Evolutionary conservation across 2,797 vertebrate genomes (phyloP).

Genomic region (Hemitrygon akajei): DNA sequence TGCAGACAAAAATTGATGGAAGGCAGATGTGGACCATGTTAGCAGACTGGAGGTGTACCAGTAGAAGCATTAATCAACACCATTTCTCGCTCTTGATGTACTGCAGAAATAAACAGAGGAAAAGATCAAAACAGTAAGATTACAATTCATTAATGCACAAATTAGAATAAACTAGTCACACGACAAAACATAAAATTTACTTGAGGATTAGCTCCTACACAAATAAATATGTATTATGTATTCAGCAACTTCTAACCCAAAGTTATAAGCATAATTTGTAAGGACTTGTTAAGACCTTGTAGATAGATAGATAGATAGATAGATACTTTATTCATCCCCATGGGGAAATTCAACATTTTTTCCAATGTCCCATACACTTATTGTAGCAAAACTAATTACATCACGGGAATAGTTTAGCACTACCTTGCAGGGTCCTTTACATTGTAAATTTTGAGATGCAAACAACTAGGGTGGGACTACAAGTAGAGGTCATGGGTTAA

Average conservation of each 20-base stretch:
- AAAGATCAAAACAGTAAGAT: background rate
- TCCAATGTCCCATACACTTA: too few relatives aligned
- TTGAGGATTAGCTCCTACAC: too few relatives aligned
- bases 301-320: too few relatives aligned
- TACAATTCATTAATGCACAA: background rate
- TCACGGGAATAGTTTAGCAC: background rate
- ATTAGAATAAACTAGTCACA: background rate
- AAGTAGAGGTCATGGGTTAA: too few relatives aligned
- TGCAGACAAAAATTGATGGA: background rate
- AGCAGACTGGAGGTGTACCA: background rate
- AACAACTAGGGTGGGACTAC: too few relatives aligned
- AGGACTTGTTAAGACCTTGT: background rate
- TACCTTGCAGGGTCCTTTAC: background rate
- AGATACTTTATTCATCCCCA: too few relatives aligned
- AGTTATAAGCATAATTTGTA: background rate
- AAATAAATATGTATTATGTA: background rate
- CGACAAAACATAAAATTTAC: background rate
- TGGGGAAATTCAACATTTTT: too few relatives aligned
- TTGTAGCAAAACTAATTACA: too few relatives aligned
- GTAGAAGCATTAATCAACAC: background rate
- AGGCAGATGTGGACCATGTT: background rate
- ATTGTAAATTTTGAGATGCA: background rate
- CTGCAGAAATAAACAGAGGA: slow-evolving; percentile 14
- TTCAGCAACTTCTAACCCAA: background rate
- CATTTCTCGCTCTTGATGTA: background rate